A percentile compares a stretch with the other conserved stretches of the same genome.
Evolutionary conservation across 1,140 invertebrate genomes (phyloP).

Genomic region (Ylistrum balloti): DNA sequence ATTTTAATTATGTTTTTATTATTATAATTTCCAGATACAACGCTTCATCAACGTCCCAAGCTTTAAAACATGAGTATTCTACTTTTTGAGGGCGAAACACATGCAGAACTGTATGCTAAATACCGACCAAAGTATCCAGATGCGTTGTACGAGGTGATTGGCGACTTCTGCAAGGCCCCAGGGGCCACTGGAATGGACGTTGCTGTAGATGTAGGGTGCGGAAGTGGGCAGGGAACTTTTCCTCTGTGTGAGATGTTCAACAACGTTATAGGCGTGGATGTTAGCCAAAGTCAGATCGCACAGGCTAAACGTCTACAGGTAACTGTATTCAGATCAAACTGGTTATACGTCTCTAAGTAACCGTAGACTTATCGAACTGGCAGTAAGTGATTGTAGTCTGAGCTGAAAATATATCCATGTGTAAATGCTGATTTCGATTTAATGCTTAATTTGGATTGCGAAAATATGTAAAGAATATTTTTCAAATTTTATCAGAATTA

Average conservation of each 20-base stretch:
- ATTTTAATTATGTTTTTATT: background rate
- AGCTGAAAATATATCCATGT: too few relatives aligned
- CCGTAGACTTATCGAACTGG: too few relatives aligned
- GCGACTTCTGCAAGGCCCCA: conserved; percentile 75
- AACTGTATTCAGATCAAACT: too few relatives aligned
- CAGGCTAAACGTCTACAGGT: conserved; percentile 55
- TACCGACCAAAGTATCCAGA: conserved; percentile 78
- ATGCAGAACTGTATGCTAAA: conserved; percentile 77
- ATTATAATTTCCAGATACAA: background rate
- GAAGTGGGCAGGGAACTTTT: conserved; percentile 83
- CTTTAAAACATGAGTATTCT: conserved; percentile 29
- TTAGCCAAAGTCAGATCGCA: conserved; percentile 69
- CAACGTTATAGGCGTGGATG: conserved; percentile 75
- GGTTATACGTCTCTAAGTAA: too few relatives aligned
- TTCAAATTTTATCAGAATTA: too few relatives aligned
- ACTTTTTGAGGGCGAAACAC: conserved; percentile 70
- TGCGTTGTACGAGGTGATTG: conserved; percentile 74
- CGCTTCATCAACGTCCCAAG: background rate
- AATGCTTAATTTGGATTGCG: too few relatives aligned
- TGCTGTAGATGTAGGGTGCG: conserved; percentile 83
- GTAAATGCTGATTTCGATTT: too few relatives aligned
- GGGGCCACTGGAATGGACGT: conserved; percentile 62
- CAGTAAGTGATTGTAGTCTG: too few relatives aligned
- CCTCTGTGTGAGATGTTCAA: conserved; percentile 81
- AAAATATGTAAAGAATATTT: too few relatives aligned